A percentile compares a stretch with the other conserved stretches of the same genome.
Conservation (phyloP, 23 tunicate genomes). For the Styela clava region DNA sequence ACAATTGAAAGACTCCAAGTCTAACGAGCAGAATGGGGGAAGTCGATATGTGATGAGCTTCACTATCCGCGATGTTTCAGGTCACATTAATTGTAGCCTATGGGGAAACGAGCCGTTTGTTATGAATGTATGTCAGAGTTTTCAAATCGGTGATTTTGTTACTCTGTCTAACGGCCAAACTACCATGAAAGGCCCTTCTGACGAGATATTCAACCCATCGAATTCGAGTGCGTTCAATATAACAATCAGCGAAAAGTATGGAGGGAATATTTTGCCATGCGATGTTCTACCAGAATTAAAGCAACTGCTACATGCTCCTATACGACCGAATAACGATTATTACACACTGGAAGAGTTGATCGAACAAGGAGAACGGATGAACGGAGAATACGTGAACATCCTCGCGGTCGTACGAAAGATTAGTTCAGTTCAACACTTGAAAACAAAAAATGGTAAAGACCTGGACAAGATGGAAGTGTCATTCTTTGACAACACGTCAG, state of each 20-base stretch:
- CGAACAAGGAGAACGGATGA: slow-evolving; percentile 18
- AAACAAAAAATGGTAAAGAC: slow-evolving; percentile 31
- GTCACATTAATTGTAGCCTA: slow-evolving; percentile 5
- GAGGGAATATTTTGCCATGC: slow-evolving; percentile 2
- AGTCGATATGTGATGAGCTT: neutral
- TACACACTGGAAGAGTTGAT: slow-evolving; percentile 4
- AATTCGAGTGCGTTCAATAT: neutral
- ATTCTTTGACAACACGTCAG: slow-evolving; percentile 27
- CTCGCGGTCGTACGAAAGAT: slow-evolving; percentile 21
- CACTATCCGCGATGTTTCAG: slow-evolving; percentile 8
- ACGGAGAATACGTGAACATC: slow-evolving; percentile 11
- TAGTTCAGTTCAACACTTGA: slow-evolving; percentile 17
- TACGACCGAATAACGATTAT: slow-evolving; percentile 8
- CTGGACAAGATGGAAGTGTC: slow-evolving; percentile 26
- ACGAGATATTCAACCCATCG: slow-evolving; percentile 19
- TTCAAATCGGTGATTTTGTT: slow-evolving; percentile 1
- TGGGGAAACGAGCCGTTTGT: slow-evolving; percentile 13
- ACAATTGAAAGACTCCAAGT: neutral
- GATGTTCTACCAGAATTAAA: slow-evolving; percentile 1
- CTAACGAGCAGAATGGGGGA: neutral
- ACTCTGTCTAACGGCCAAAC: slow-evolving; percentile 1
- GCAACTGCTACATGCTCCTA: neutral
- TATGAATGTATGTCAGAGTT: neutral
- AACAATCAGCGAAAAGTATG: slow-evolving; percentile 15
- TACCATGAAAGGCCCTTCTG: slow-evolving; percentile 3